phyloP scores from a whole-genome alignment of 1,140 invertebrate species.

The Tyrophagus putrescentiae region DNA sequence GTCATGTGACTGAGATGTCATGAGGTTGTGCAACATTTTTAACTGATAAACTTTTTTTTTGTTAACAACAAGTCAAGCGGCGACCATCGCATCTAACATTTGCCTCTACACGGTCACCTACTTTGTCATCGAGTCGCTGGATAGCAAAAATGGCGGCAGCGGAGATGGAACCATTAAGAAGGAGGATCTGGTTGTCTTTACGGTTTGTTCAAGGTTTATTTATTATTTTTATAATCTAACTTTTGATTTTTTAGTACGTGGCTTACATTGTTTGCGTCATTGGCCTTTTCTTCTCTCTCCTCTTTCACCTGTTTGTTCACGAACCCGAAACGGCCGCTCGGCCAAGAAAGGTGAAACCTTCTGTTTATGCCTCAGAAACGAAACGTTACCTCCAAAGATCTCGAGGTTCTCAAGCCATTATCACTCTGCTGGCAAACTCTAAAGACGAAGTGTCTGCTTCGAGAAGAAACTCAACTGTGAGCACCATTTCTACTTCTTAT shows the following conservation, averaged over 20 bases:
- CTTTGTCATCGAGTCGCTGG: conserved; percentile 39
- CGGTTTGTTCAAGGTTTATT: conserved; percentile 32
- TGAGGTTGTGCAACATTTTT: background rate
- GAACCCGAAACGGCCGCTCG: conserved; percentile 15
- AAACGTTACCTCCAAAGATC: background rate
- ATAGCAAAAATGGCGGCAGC: conserved; percentile 32
- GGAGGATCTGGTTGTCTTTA: conserved; percentile 54
- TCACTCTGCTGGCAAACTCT: conserved; percentile 7
- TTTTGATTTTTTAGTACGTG: conserved; percentile 43
- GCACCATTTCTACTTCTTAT: background rate
- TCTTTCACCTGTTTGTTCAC: conserved; percentile 51
- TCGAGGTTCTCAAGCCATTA: conserved; percentile 1
- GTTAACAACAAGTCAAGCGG: conserved; percentile 50
- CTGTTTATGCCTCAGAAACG: background rate
- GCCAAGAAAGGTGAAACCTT: background rate
- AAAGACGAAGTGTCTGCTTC: background rate
- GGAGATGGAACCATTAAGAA: conserved; percentile 42
- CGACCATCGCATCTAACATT: conserved; percentile 60
- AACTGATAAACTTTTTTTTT: conserved; percentile 5
- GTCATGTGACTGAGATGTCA: background rate
- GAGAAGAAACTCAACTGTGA: no score
- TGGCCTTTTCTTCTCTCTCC: conserved; percentile 49
- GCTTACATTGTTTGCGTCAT: conserved; percentile 53
- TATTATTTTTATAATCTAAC: background rate
- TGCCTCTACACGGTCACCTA: conserved; percentile 59